A percentile compares a stretch with the other conserved stretches of the same genome.
phyloP scores from a whole-genome alignment of 2,797 vertebrate species.

The Nannoperca australis region DNA sequence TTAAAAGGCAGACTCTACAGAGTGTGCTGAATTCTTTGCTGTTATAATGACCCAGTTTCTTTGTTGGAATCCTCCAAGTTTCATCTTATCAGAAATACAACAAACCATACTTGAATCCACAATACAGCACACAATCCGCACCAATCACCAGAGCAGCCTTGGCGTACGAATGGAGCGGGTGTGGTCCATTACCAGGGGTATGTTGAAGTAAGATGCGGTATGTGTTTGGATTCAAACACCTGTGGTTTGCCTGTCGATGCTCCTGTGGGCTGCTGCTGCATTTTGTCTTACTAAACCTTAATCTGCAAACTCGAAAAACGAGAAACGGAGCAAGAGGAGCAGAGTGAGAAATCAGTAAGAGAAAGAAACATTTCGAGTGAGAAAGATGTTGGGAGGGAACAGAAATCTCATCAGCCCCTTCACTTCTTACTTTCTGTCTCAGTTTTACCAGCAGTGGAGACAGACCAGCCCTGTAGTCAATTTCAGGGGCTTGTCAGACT shows the following conservation, averaged over 20 bases:
- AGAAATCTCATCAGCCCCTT: constrained; percentile 53
- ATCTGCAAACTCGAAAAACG: constrained; percentile 38
- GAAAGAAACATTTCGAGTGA: constrained; percentile 35
- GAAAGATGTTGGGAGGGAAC: constrained; percentile 42
- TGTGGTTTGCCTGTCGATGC: constrained; percentile 36
- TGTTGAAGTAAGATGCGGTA: constrained; percentile 11
- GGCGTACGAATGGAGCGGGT: constrained; percentile 26
- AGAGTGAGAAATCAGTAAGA: constrained; percentile 17
- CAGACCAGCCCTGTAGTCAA: constrained; percentile 57
- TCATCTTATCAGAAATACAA: constrained; percentile 30
- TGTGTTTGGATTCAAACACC: constrained; percentile 45
- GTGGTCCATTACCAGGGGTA: constrained; percentile 35
- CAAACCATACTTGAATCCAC: constrained; percentile 30
- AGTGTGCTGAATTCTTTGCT: background rate
- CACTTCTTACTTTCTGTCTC: constrained; percentile 32
- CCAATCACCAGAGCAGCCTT: constrained; percentile 46
- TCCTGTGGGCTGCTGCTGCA: constrained; percentile 31
- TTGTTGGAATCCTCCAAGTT: constrained; percentile 25
- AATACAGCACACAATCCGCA: constrained; percentile 27
- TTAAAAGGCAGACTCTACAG: background rate
- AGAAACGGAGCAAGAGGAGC: constrained; percentile 10
- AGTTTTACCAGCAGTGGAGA: constrained; percentile 37
- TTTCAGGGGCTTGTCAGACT: constrained; percentile 62
- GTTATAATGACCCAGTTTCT: constrained; percentile 25
- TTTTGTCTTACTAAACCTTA: constrained; percentile 62